These are phyloP conservation scores for Ophioderma brevispina DNA, from an alignment of 35 echinoderm and acorn worm species.

Conservation along the genomic window DNA sequence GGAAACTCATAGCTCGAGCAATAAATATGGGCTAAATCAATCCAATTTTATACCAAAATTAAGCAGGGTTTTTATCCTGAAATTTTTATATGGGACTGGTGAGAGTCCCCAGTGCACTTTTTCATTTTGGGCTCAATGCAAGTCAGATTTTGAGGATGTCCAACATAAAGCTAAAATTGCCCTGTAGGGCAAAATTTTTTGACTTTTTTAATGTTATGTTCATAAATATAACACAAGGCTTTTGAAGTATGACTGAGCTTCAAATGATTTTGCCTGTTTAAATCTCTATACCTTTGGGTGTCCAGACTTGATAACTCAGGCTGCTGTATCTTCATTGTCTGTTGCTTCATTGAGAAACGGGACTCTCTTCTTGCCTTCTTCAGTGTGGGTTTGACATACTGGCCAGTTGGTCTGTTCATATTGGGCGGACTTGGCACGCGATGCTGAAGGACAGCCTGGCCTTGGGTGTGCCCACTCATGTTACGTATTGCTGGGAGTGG, in stretches of 20 bases:
- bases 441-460: slow-evolving; percentile 65
- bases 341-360: slow-evolving; percentile 53
- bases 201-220: neutral
- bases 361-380: slow-evolving; percentile 61
- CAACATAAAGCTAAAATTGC: neutral
- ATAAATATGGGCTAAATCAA: too few relatives aligned
- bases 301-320: slow-evolving; percentile 84
- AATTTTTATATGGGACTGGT: too few relatives aligned
- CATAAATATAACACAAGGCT: neutral
- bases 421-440: slow-evolving; percentile 91
- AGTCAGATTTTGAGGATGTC: neutral
- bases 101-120: too few relatives aligned
- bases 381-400: slow-evolving; percentile 49
- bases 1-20: too few relatives aligned
- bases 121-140: too few relatives aligned
- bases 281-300: slow-evolving; percentile 85
- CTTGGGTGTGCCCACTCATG: slow-evolving; percentile 59
- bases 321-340: slow-evolving; percentile 34
- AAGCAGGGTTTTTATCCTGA: too few relatives aligned
- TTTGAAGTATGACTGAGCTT: too few relatives aligned
- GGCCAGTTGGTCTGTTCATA: slow-evolving; percentile 51
- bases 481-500: slow-evolving; percentile 85
- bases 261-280: too few relatives aligned
- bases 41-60: too few relatives aligned
- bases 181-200: neutral